Base-by-base conservation (phyloP, 2,113 vertebrate genomes). In the Pitta sordida region DNA sequence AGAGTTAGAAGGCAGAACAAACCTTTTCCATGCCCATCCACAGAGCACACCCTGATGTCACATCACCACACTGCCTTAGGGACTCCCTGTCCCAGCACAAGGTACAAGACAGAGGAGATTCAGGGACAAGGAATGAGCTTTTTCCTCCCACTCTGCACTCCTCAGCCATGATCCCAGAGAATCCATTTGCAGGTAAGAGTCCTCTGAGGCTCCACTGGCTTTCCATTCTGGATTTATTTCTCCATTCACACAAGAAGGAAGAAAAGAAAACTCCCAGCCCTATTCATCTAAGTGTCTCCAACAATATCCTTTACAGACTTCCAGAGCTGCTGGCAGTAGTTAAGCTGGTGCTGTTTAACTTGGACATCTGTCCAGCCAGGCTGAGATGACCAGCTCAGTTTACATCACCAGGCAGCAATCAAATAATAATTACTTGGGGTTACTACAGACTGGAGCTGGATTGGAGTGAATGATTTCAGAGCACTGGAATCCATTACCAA, bases 401-500 rank as follows among this genome's bases (percentile, higher is more conserved):
- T 93, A 93, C 94, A 88, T 94, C 93, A 95, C 79, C 20, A 5
- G 63, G 75, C 56, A 85, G 87, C 93, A 96, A 93, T 96, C 94
- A 95, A 91, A 93, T 83, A 93, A 87, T 95, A 94, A 96, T 94
- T 96, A 90, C 90, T 95, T 88, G 70, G 68, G 71, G 90, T 96
- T 94, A 91, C 89, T 95, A 37, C 79, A 93, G 88, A 74, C 85
- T 90, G 68, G 79, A 78, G 84, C 71, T 94, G 91, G 90, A 94
- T 94, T 92, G 63, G 87, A 94, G 79, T 46, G 78, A 94, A 88
- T 93, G 94, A 95, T 88, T 95, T 94, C 94, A 95, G 82, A 95
- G 94, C 75, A 46, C 93, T 94, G 96, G 96, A 96, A 94, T 96
- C 95, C 82, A 96, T 95, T 92, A 94, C 94, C 92, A 94, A 74